phyloP scores from a whole-genome alignment of 2,888 invertebrate species.

The Julus scandinavius region DNA sequence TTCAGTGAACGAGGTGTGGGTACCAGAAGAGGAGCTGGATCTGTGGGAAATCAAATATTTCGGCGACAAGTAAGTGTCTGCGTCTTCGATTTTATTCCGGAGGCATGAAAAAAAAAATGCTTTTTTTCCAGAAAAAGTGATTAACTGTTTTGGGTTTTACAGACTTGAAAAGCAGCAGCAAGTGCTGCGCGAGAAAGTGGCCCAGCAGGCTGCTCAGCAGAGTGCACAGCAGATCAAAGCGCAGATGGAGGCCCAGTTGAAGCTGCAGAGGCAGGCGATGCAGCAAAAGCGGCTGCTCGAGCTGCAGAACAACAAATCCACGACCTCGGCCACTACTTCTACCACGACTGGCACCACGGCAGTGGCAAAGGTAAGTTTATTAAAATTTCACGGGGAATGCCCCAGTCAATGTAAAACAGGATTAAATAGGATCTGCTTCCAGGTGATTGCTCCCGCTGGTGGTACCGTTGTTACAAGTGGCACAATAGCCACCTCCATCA shows the following conservation, averaged over 20 bases:
- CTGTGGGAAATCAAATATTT: slow-evolving; percentile 96
- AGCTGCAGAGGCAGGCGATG: slow-evolving; percentile 87
- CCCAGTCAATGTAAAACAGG: neutral
- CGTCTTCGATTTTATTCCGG: neutral
- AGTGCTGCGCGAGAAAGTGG: slow-evolving; percentile 65
- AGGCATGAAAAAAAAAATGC: neutral
- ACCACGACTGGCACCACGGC: neutral
- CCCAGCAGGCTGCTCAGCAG: slow-evolving; percentile 60
- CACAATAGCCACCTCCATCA: neutral
- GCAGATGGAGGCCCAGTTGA: slow-evolving; percentile 90
- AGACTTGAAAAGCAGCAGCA: slow-evolving; percentile 66
- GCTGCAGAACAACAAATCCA: slow-evolving; percentile 54
- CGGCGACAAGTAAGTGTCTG: slow-evolving; percentile 76
- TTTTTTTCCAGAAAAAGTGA: neutral
- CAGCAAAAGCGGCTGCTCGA: slow-evolving; percentile 78
- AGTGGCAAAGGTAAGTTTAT: neutral
- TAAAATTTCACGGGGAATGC: neutral
- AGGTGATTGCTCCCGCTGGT: slow-evolving; percentile 4
- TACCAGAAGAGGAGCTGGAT: slow-evolving; percentile 94
- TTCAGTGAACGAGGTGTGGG: slow-evolving; percentile 94
- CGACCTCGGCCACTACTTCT: slow-evolving; percentile 59
- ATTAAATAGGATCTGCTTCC: neutral
- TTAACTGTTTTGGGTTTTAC: neutral
- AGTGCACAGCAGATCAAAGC: slow-evolving; percentile 69
- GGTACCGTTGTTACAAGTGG: neutral